Base-by-base conservation (phyloP, 1,140 invertebrate genomes). In the Drosophila murphyi region DNA sequence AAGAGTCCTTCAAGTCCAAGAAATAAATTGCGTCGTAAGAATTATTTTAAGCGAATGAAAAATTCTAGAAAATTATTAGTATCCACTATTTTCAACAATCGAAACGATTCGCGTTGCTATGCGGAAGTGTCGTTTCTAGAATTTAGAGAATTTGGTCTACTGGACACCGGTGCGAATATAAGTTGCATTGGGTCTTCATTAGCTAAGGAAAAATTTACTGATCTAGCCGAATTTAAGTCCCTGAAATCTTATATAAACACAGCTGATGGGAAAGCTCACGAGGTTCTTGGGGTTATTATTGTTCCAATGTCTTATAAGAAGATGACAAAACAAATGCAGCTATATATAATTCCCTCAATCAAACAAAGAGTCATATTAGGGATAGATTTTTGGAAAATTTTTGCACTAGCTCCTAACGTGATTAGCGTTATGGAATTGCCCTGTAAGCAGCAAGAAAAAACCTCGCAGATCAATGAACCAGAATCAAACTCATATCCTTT, bases 31-130 rank as follows among this genome's bases (percentile, higher is more conserved):
- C 12, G 43, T n/a, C 10, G 43, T 20, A 20, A 45, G 10, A 8
- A 45, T 4, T 10, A 55, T 55, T 35, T 52, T 52, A 52, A n/a
- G 29, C 12, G 34, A 20, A 55, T 55, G 6, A 37, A 55, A 37
- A 34, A 37, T 12, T 6, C 6, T 20, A 7, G 34, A n/a, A 37
- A 37, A 37, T 3, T 55, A 55, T 35, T 55, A 55, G 34, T 55
- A 3, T 55, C 52, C 3, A 3, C 10, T 5, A 37, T 55, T 7
- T 55, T 55, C 6, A 35, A 37, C 6, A 32, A 51, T 5, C 8
- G 4, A 4, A 10, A n/a, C 4, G 32, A 37, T 5, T 5, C 7
- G 4, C 52, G 34, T 55, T 7, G 52, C 2, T 39, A 55, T 7
- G 52, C 34, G 2, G 34, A 20, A 3, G 52, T 55, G 10, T 55